These are phyloP conservation scores for Sternotherus odoratus DNA, from an alignment of 2,797 vertebrate species.

Conservation along the genomic window DNA sequence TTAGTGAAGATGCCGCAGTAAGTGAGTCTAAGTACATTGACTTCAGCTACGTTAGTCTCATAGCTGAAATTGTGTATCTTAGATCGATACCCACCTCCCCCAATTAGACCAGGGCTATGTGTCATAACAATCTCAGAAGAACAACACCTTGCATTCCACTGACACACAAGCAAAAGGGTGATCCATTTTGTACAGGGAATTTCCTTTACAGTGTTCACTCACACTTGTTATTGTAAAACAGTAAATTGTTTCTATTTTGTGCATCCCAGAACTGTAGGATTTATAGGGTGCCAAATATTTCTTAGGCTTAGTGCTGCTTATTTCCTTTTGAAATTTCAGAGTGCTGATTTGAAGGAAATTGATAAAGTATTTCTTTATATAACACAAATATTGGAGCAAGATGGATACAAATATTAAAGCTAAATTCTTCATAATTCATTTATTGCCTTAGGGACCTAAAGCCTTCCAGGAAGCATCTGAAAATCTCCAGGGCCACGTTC, in stretches of 20 bases:
- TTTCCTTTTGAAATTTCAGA: not conserved
- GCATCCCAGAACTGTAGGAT: not conserved
- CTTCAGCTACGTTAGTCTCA: no score
- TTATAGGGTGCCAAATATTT: not conserved
- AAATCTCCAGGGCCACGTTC: not conserved
- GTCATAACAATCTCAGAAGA: not conserved
- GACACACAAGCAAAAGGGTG: not conserved
- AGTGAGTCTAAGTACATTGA: no score
- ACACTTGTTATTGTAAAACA: rapidly evolving
- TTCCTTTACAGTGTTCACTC: not conserved
- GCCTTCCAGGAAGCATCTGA: not conserved
- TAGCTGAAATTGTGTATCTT: no score
- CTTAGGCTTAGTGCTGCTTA: not conserved
- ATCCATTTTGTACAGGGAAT: not conserved
- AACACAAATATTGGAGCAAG: not conserved
- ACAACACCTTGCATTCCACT: not conserved
- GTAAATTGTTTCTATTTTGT: not conserved
- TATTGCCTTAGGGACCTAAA: not conserved
- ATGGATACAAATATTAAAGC: not conserved
- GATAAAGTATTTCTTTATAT: not conserved
- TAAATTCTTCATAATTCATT: not conserved
- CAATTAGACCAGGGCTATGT: no score
- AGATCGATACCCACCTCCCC: no score
- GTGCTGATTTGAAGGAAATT: not conserved
- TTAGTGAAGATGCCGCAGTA: no score